These are phyloP conservation scores for Galago senegalensis DNA, from an alignment of 2,797 vertebrate genomes.

Conservation along the genomic window DNA sequence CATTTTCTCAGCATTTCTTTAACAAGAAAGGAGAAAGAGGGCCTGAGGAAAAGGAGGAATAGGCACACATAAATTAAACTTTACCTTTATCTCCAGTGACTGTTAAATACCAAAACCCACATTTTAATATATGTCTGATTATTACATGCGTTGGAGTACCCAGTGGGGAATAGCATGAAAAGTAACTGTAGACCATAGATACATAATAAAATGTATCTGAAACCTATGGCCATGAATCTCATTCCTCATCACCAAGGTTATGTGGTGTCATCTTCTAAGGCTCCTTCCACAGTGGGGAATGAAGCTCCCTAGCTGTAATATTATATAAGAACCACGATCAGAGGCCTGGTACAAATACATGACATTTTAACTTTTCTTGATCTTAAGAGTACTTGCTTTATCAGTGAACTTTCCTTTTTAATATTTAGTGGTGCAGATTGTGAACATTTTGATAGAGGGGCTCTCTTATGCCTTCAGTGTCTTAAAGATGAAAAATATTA, in stretches of 20 bases:
- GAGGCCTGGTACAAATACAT: not conserved
- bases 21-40: conserved; percentile 59
- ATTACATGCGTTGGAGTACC: conserved; percentile 8
- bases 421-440: conserved; percentile 53
- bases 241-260: not conserved
- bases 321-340: not conserved
- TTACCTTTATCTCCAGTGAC: conserved; percentile 61
- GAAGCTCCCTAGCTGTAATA: not conserved
- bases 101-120: conserved; percentile 70
- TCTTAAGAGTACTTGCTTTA: not conserved
- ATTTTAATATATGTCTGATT: conserved; percentile 70
- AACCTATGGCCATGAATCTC: not conserved
- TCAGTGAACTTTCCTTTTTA: conserved; percentile 23
- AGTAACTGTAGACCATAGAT: not conserved
- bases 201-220: not conserved
- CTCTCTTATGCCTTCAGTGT: conserved; percentile 16
- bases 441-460: conserved; percentile 51
- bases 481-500: conserved; percentile 60
- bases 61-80: conserved; percentile 66
- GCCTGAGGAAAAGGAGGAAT: conserved; percentile 29
- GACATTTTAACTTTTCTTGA: conserved; percentile 55
- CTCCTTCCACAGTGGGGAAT: not conserved
- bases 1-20: conserved; percentile 64
- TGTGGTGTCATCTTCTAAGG: not conserved
- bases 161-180: not conserved